Evolutionary conservation across 2,888 invertebrate species (phyloP).

Genomic region (Endomychus coccineus): DNA sequence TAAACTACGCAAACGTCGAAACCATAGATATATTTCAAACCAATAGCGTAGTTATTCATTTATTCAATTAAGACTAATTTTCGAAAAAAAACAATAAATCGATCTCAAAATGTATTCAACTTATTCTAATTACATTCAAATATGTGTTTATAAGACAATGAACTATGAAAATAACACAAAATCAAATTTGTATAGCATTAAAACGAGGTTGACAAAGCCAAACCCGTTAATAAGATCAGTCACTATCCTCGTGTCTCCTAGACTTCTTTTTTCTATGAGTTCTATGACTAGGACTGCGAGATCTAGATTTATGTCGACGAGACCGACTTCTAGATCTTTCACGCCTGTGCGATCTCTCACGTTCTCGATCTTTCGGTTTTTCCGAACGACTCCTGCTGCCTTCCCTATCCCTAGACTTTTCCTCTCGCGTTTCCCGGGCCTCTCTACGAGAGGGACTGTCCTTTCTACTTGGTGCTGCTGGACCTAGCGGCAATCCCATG

Average conservation of each 20-base stretch:
- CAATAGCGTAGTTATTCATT: too few species aligned
- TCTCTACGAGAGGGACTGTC: conserved; percentile 12
- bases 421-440: conserved; percentile 30
- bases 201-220: too few species aligned
- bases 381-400: conserved; percentile 36
- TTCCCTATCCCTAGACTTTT: conserved; percentile 42
- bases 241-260: conserved; percentile 64
- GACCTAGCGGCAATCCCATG: conserved; percentile 22
- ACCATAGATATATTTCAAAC: too few species aligned
- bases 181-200: too few species aligned
- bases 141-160: too few species aligned
- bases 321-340: conserved; percentile 62
- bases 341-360: conserved; percentile 56
- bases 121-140: too few species aligned
- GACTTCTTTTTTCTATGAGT: conserved; percentile 59
- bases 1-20: too few species aligned
- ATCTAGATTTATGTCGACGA: conserved; percentile 62
- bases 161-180: too few species aligned
- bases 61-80: too few species aligned
- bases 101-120: too few species aligned
- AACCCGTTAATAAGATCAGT: too few species aligned
- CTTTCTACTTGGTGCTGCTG: conserved; percentile 16
- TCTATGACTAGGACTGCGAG: conserved; percentile 61
- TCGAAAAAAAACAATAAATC: too few species aligned
- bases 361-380: conserved; percentile 41